These are phyloP conservation scores for Erpornis zantholeuca DNA, from an alignment of 2,113 vertebrate species.

Conservation along the genomic window DNA sequence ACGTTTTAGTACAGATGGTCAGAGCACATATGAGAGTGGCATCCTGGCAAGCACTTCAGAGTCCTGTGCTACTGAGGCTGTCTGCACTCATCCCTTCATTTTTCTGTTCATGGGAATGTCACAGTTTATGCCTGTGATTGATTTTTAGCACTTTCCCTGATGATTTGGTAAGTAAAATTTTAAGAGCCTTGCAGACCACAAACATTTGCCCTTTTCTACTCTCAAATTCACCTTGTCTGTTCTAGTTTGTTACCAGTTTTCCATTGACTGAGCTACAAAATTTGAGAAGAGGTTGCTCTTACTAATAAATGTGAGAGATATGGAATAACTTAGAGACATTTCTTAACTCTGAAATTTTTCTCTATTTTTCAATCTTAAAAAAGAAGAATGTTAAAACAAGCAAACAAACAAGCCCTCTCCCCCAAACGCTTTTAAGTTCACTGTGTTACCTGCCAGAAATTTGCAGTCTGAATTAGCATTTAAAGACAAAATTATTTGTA, in stretches of 20 bases:
- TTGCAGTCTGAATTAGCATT: neutral
- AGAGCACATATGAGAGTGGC: neutral
- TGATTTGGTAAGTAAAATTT: neutral
- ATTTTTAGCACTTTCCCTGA: neutral
- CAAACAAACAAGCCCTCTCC: neutral
- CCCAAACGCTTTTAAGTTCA: neutral
- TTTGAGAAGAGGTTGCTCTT: neutral
- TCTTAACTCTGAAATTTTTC: neutral
- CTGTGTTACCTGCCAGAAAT: neutral
- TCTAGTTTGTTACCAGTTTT: neutral
- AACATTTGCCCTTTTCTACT: neutral
- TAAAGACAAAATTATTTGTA: neutral
- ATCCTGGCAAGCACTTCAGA: neutral
- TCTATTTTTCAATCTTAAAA: neutral
- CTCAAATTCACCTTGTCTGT: neutral
- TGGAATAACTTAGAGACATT: neutral
- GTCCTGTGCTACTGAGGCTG: neutral
- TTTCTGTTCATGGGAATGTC: neutral
- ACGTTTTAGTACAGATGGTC: neutral
- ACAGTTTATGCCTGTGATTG: neutral
- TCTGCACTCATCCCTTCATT: fast-evolving
- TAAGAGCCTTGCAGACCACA: neutral
- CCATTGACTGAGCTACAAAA: neutral
- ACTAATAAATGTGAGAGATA: neutral
- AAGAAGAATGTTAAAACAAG: neutral